These are phyloP conservation scores for Aulostomus chinensis DNA, from an alignment of 2,797 vertebrate species.

Conservation along the genomic window DNA sequence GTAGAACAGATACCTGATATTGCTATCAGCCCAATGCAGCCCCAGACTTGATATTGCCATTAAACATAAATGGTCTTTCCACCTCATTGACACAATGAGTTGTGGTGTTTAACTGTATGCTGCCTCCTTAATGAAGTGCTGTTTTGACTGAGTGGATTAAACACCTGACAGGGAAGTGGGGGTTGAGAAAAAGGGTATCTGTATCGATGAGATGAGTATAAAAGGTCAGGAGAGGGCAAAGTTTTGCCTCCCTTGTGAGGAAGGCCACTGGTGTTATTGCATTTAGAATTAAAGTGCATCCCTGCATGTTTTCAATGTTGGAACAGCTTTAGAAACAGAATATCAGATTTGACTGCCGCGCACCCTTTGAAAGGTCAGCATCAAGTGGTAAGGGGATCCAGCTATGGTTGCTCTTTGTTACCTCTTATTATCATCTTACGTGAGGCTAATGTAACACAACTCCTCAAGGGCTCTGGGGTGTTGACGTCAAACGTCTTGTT, in stretches of 20 bases:
- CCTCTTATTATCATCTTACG: slow-evolving; percentile 21
- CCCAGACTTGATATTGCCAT: too few species aligned
- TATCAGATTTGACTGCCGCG: too few species aligned
- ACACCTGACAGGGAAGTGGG: slow-evolving; percentile 21
- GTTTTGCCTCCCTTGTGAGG: slow-evolving; percentile 4
- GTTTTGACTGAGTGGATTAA: slow-evolving; percentile 31
- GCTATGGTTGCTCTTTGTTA: slow-evolving; percentile 36
- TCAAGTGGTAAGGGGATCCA: slow-evolving; percentile 18
- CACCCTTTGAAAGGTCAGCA: slow-evolving; percentile 47
- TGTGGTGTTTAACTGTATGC: slow-evolving; percentile 5
- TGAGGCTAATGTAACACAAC: slow-evolving; percentile 44
- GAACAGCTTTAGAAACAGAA: too few species aligned
- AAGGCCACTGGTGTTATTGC: slow-evolving; percentile 2
- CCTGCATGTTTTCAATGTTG: too few species aligned
- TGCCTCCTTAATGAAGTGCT: slow-evolving; percentile 23
- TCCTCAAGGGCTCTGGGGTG: slow-evolving; percentile 22
- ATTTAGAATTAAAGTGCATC: neutral
- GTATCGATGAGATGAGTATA: slow-evolving; percentile 16
- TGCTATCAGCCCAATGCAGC: too few species aligned
- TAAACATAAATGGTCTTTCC: slow-evolving; percentile 35
- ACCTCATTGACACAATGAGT: slow-evolving; percentile 15
- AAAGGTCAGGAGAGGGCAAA: slow-evolving; percentile 7
- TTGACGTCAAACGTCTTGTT: slow-evolving; percentile 33
- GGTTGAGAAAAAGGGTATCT: slow-evolving; percentile 3
- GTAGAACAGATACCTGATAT: too few species aligned